phyloP scores from a whole-genome alignment of 2,888 invertebrate species.

The Sminthurinus aureus region DNA sequence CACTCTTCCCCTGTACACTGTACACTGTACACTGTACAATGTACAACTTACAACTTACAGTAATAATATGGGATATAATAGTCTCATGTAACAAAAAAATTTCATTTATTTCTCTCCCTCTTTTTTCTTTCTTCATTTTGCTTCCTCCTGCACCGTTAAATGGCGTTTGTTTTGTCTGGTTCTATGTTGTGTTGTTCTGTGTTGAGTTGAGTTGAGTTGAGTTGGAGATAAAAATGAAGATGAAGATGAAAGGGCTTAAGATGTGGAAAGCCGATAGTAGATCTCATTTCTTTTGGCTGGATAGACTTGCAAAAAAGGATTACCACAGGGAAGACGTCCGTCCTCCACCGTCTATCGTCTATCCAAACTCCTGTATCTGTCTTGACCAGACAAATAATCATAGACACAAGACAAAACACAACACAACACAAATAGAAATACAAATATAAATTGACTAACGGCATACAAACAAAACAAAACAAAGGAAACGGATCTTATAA shows the following conservation, averaged over 20 bases:
- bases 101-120: background rate
- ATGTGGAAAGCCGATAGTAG: conserved; percentile 14
- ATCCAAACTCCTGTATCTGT: background rate
- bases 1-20: background rate
- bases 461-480: background rate
- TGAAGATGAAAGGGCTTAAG: conserved; percentile 3
- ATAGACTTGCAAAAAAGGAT: conserved; percentile 24
- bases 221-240: background rate
- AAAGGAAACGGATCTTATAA: background rate
- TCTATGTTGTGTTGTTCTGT: background rate
- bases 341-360: background rate
- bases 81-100: background rate
- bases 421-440: conserved; percentile 8
- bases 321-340: too few relatives aligned
- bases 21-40: background rate
- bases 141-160: background rate
- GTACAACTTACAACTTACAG: background rate
- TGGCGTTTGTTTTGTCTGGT: background rate
- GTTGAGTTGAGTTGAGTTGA: background rate
- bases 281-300: conserved; percentile 27
- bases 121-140: background rate
- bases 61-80: too few relatives aligned
- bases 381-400: background rate
- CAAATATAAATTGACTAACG: background rate
- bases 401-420: background rate